phyloP scores from a whole-genome alignment of 2,113 vertebrate genomes.

The Ptilonorhynchus violaceus region DNA sequence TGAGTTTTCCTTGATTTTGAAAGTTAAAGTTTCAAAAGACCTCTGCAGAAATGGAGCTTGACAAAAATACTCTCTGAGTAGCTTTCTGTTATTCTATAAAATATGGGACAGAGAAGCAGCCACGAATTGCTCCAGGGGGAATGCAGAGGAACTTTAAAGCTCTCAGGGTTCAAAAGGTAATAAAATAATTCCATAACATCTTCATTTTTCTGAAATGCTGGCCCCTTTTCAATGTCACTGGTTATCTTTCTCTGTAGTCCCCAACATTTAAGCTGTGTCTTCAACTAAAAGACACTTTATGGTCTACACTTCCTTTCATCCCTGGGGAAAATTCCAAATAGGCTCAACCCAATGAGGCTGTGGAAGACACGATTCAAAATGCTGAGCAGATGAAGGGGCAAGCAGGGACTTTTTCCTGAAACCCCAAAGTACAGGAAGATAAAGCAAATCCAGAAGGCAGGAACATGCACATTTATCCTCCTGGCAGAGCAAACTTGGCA shows the following conservation, averaged over 20 bases:
- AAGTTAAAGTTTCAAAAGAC: background rate
- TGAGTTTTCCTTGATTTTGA: background rate
- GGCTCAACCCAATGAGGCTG: background rate
- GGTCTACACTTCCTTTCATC: background rate
- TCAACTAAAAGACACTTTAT: background rate
- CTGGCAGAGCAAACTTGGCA: background rate
- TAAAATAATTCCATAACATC: background rate
- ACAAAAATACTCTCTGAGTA: background rate
- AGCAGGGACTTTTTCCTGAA: background rate
- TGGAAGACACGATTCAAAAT: background rate
- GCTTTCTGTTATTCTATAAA: background rate
- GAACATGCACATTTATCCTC: background rate
- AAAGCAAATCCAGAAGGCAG: background rate
- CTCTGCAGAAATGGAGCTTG: background rate
- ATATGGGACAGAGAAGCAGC: background rate
- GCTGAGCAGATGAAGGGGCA: background rate
- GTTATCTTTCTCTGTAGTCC: background rate
- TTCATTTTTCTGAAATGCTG: background rate
- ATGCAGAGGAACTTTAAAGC: background rate
- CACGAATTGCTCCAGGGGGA: background rate
- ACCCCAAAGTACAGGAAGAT: background rate
- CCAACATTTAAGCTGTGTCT: background rate
- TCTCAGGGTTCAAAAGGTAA: background rate
- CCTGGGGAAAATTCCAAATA: background rate
- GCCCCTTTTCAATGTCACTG: background rate